Evolutionary conservation across 2,888 invertebrate genomes (phyloP).

Genomic region (Noctua pronuba): DNA sequence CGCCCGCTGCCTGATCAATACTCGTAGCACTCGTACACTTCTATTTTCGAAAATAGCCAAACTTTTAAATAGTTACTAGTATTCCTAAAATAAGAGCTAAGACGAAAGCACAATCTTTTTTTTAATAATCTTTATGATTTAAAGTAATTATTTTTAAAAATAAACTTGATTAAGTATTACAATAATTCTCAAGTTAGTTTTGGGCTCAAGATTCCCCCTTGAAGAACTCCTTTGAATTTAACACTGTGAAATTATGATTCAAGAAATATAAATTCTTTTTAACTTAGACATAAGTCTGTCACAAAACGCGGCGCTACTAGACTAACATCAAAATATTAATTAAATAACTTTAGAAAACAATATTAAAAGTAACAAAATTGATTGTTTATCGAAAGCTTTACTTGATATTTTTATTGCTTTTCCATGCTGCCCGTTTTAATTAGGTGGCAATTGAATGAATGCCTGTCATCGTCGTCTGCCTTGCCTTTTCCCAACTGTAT

Average conservation of each 20-base stretch:
- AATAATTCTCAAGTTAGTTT: neutral
- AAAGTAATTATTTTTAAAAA: neutral
- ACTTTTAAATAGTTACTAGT: neutral
- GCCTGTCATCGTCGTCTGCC: neutral
- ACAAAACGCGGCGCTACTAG: neutral
- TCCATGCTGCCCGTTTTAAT: neutral
- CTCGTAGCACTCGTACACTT: no score
- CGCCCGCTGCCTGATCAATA: neutral
- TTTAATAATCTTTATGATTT: neutral
- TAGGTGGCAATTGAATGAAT: neutral
- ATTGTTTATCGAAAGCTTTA: conserved; percentile 6
- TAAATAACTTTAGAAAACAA: neutral
- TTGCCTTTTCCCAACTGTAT: no score
- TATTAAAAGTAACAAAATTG: neutral
- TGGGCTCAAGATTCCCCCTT: neutral
- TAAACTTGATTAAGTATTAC: no score
- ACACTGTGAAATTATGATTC: neutral
- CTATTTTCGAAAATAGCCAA: neutral
- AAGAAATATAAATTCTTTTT: neutral
- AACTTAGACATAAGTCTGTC: no score
- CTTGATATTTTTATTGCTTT: neutral
- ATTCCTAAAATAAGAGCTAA: neutral
- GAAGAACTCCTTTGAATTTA: neutral
- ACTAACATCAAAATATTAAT: neutral
- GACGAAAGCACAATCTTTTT: neutral